These are phyloP conservation scores for Zelostemma sp. DNA, from an alignment of 1,140 invertebrate genomes.

Conservation along the genomic window DNA sequence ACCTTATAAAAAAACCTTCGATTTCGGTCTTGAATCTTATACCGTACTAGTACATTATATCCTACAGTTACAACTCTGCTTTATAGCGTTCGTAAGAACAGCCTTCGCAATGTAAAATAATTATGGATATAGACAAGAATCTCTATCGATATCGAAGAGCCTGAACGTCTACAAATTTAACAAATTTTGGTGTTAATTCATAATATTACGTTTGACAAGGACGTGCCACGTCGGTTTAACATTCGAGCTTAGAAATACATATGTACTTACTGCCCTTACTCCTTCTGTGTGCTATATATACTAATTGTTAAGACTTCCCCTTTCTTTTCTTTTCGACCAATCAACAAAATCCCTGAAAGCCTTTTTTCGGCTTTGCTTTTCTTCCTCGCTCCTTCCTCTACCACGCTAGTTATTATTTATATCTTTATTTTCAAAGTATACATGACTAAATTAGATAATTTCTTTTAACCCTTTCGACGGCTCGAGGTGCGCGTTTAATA, in stretches of 20 bases:
- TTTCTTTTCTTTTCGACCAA: background rate
- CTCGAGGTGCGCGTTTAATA: conserved; percentile 18
- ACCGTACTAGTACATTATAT: conserved; percentile 47
- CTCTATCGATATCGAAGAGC: conserved; percentile 46
- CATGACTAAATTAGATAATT: conserved; percentile 43
- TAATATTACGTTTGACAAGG: conserved; percentile 49
- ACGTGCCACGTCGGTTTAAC: conserved; percentile 47
- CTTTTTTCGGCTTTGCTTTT: no score
- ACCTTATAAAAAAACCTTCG: conserved; percentile 49
- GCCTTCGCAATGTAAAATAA: conserved; percentile 46
- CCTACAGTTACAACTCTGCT: conserved; percentile 47
- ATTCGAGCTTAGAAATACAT: conserved; percentile 46
- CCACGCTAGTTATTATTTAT: conserved; percentile 38
- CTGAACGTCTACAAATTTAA: conserved; percentile 50
- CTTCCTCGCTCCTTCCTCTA: no score
- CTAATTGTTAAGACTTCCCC: conserved; percentile 37
- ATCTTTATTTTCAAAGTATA: conserved; percentile 42
- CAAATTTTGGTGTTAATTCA: conserved; percentile 49
- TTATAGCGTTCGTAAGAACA: conserved; percentile 32
- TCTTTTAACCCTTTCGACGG: conserved; percentile 27
- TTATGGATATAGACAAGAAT: conserved; percentile 47
- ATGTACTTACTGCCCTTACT: conserved; percentile 31
- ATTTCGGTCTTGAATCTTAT: conserved; percentile 43
- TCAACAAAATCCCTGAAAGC: no score
- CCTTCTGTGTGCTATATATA: conserved; percentile 44